Evolutionary conservation across 1,140 invertebrate genomes (phyloP), one percentile per base, ranked within the genome.

Genomic region (Aphis craccivora): DNA sequence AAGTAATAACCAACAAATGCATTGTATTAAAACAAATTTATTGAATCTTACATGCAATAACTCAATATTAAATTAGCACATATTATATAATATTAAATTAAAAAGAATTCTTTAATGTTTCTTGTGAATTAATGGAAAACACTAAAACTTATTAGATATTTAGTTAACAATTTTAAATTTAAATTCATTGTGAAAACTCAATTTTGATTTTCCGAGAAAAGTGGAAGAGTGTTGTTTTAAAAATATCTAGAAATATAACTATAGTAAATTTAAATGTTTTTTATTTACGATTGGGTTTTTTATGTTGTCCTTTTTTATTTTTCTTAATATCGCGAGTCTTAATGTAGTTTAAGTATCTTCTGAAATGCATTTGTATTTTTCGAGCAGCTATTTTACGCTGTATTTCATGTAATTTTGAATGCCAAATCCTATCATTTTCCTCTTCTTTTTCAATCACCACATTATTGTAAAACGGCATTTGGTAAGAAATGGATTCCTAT

Each of bases 351-450:
- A 93, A 37, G 76, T 93, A 93, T 55, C 37, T 67, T 43, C 91
- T 86, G 9, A 93, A 93, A 84, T 53, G 22, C 23, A 84, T 53
- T 84, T 93, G 91, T 51, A 93, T 93, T 93, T 93, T 93, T 14
- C 91, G 91, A 55, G 81, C 91, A 0, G 91, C 91, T 84, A 93
- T 93, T n/a, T 93, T 86, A 3, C 91, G 91, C 35, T 93, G 91
- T 20, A 93, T 93, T 86, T 51, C 81, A 23, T 83, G 37, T 20
- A 93, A 37, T 40, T 93, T 93, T 86, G 84, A 48, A 7, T 53
- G n/a, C 91, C 91, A 93, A 37, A 93, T n/a, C 30, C 91, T 53
- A 25, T 93, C 81, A 18, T 83, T 55, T 86, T 93, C 91, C 7
- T 23, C 11, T 93, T 83, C 91, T 8, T 86, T 93, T 83, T 93